A percentile compares a stretch with the other conserved stretches of the same genome.
phyloP scores from a whole-genome alignment of 2,888 invertebrate genomes.

The Notodonta ziczac region DNA sequence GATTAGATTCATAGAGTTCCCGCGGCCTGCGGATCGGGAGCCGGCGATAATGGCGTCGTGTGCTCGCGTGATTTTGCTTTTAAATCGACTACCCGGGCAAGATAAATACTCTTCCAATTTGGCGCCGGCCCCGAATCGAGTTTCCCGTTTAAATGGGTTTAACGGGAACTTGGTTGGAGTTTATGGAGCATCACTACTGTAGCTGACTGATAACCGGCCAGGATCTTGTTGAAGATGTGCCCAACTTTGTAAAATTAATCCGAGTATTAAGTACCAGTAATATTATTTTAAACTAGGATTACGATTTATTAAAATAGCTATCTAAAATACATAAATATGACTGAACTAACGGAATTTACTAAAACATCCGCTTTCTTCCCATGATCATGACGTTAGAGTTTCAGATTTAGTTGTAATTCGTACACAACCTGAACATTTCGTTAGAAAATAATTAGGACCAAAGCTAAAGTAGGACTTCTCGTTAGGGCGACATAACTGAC shows the following conservation, averaged over 20 bases:
- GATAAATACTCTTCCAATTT: constrained; percentile 81
- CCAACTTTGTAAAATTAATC: constrained; percentile 4
- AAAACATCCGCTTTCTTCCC: too few relatives aligned
- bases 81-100: constrained; percentile 78
- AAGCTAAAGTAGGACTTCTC: too few relatives aligned
- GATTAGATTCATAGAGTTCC: constrained; percentile 85
- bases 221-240: constrained; percentile 25
- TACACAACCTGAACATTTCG: too few relatives aligned
- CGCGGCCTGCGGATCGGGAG: constrained; percentile 79
- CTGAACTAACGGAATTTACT: too few relatives aligned
- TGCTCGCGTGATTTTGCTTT: constrained; percentile 83
- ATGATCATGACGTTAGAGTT: too few relatives aligned
- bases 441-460: too few relatives aligned
- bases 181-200: constrained; percentile 71
- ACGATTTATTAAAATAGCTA: too few relatives aligned
- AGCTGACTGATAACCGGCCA: constrained; percentile 71
- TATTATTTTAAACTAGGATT: too few relatives aligned
- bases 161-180: constrained; percentile 61
- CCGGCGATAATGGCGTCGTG: constrained; percentile 81
- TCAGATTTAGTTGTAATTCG: too few relatives aligned
- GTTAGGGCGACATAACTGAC: too few relatives aligned
- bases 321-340: too few relatives aligned
- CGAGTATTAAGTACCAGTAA: background rate
- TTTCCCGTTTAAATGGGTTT: constrained; percentile 74
- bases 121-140: constrained; percentile 63